Percentiles rank a stretch among this genome's conserved stretches.
phyloP scores from a whole-genome alignment of 2,113 vertebrate genomes.

The Syrrhaptes paradoxus region DNA sequence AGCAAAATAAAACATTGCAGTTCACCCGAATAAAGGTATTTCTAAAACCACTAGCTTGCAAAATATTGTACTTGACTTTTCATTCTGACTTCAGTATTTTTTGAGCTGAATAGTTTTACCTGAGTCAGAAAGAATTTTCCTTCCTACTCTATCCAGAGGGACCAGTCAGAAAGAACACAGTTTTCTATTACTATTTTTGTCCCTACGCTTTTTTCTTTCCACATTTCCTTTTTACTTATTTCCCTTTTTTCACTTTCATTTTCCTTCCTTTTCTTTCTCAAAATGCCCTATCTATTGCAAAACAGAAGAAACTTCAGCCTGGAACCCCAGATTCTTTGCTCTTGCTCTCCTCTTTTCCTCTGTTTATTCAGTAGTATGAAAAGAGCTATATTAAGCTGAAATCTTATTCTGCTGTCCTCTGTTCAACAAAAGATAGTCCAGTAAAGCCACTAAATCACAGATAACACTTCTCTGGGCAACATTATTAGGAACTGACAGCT shows the following conservation, averaged over 20 bases:
- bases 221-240: not conserved
- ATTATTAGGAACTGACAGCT: slow-evolving; percentile 48
- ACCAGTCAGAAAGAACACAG: not conserved
- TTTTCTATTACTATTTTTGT: slow-evolving; percentile 32
- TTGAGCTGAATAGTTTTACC: not conserved
- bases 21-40: not conserved
- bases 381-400: slow-evolving; percentile 44
- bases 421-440: slow-evolving; percentile 50
- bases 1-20: not conserved
- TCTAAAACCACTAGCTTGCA: not conserved
- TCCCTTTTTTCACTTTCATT: not conserved
- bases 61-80: not conserved
- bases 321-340: not conserved
- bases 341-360: not conserved
- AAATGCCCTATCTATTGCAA: not conserved
- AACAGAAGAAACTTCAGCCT: not conserved
- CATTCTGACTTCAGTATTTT: not conserved
- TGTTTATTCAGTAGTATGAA: slow-evolving; percentile 40
- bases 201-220: not conserved
- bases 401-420: slow-evolving; percentile 44
- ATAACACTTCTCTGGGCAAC: slow-evolving; percentile 31
- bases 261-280: not conserved
- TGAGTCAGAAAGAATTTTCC: slow-evolving; percentile 32
- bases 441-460: slow-evolving; percentile 48
- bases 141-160: not conserved